phyloP scores from a whole-genome alignment of 2,797 vertebrate species.

The Lithobates pipiens region DNA sequence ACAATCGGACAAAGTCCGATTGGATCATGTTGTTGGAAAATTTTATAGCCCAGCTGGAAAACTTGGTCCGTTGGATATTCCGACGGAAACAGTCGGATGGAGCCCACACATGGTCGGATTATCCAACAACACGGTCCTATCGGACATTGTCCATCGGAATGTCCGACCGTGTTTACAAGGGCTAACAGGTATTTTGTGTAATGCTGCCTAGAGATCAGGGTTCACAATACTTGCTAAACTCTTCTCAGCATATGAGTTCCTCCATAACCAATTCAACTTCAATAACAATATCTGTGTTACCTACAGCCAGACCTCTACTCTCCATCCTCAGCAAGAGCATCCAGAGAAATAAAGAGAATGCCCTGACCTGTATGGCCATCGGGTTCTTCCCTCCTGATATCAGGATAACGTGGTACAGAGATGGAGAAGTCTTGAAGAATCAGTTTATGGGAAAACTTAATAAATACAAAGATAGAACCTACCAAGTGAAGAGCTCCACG shows the following conservation, averaged over 20 bases:
- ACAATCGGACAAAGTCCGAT: no score
- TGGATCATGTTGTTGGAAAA: no score
- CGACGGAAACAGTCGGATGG: no score
- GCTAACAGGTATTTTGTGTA: no score
- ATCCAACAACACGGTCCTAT: no score
- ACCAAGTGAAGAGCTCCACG: slow-evolving; percentile 1
- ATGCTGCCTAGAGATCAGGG: no score
- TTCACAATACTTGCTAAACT: neutral
- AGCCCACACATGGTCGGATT: no score
- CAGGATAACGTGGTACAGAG: slow-evolving; percentile 3
- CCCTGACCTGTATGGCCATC: neutral
- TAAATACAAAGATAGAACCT: slow-evolving; percentile 31
- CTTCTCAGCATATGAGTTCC: neutral
- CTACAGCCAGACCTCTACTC: slow-evolving; percentile 22
- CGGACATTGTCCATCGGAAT: no score
- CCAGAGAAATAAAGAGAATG: neutral
- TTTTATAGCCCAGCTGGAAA: no score
- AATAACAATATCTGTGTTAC: neutral
- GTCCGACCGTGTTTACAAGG: no score
- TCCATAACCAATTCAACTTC: neutral
- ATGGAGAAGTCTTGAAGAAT: neutral
- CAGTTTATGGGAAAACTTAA: neutral
- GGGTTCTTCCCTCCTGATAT: slow-evolving; percentile 34
- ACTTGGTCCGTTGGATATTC: no score
- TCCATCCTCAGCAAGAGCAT: neutral